Evolutionary conservation across 2,797 vertebrate genomes (phyloP), one percentile per base, ranked within the genome.

Genomic region (Danio jaintianensis): DNA sequence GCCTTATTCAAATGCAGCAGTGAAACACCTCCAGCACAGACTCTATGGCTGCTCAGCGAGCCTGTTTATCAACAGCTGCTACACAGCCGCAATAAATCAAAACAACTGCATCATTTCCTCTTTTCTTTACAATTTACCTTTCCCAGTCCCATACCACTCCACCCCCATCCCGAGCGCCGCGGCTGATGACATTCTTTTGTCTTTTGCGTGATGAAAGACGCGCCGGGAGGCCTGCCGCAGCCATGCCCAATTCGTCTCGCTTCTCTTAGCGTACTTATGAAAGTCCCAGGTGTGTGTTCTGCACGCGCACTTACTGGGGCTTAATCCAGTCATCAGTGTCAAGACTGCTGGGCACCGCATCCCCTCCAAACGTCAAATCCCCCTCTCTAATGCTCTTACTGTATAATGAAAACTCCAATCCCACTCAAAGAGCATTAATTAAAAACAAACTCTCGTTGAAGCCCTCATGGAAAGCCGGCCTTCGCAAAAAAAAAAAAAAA

Each of bases 11-110:
- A 47, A 73, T 71, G 40, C 87, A 90, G 88, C 85, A 88, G 88
- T 88, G 73, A 83, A 82, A 85, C 87, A 88, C 58, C 89, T 88
- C 89, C 84, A 86, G 79, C 81, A 75, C 45, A 8, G n/a, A 76
- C 61, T 71, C 52, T 20, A 13, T 6, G 47, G 15, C 42, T 66
- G 15, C 67, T 59, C 58, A 68, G 47, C 0, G 56, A 74, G 56
- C 16, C 22, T 64, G 55, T 70, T 61, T 61, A 22, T 69, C 76
- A 69, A 36, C 22, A 69, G 66, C 29, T 69, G 64, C 56, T 58
- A 53, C 50, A 43, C 58, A 22, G 15, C 6, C 13, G 38, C 13
- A 66, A 76, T 76, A 74, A n/a, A 55, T 77, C 62, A 13, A 77
- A 77, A 77, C 75, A 77, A 78, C 75, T 58, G 50, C 75, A 68